Base-by-base conservation (phyloP, 2,113 vertebrate species). In the Clupea harengus region DNA sequence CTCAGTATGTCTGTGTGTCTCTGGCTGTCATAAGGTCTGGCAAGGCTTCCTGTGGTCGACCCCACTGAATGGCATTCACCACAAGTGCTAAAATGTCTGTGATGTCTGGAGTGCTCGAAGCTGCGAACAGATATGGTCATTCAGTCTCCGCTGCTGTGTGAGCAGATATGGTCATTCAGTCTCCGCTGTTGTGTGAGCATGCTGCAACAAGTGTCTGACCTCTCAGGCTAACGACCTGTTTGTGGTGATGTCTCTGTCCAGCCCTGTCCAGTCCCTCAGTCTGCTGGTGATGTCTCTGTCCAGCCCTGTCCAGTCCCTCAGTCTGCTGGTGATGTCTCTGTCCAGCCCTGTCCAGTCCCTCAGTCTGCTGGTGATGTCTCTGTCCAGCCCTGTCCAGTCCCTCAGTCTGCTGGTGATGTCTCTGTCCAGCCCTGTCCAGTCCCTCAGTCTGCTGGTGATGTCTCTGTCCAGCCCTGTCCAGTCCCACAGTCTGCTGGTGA, bases 11-110 rank as follows among this genome's bases (percentile, higher is more conserved):
- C 13, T 81, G 54, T 32, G 4, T 39, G 22, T 82, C 3, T 85
- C 85, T 39, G 85, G 13, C 49, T 67, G 17, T 49, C 54, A 67
- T 67, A 45, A 82, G 81, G 52, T 45, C 13, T 85, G 52, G 60
- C 28, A 9, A 39, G 78, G 75, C 22, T 15, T 5, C 8, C 85
- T 82, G n/a, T 32, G 45, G 9, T 64, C 54, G 39, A 15, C 28
- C 10, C 39, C 57, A 49, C 80, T 82, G 54, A 39, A 86, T 82
- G 81, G 15, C 28, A 6, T 82, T 81, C 6, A 72, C 2, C 64
- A 52, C 46, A 75, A n/a, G 25, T 32, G n/a, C 18, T 86, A 44
- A 86, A 86, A 45, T 2, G 15, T 67, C 64, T 72, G 81, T 45
- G 2, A 72, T 75, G 80, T 45, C 57, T n/a, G 32, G 25, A 83